Conservation (phyloP, 2,113 vertebrate species). For the Ceyx cyanopectus region DNA sequence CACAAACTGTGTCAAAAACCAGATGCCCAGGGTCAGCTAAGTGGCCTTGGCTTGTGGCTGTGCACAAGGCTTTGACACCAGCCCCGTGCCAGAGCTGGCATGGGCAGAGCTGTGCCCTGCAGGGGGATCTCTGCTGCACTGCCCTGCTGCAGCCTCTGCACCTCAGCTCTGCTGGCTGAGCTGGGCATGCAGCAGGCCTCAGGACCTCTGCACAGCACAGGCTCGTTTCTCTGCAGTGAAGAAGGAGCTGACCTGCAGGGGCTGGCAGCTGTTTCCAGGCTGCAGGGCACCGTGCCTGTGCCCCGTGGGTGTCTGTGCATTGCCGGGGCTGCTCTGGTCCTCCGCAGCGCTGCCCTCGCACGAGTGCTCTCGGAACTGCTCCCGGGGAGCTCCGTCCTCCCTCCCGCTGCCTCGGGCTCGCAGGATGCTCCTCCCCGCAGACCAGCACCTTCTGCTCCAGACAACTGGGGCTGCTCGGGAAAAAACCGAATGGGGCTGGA, state of each 20-base stretch:
- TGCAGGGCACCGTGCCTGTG: too few relatives aligned
- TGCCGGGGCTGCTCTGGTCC: too few relatives aligned
- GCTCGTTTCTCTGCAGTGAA: not conserved
- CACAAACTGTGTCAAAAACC: not conserved
- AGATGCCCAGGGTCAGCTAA: not conserved
- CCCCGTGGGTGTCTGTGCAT: too few relatives aligned
- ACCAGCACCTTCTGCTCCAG: not conserved
- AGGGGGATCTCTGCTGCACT: not conserved
- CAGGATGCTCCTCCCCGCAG: too few relatives aligned
- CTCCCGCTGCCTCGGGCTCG: too few relatives aligned
- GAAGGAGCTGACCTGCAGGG: not conserved
- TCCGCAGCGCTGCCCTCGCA: too few relatives aligned
- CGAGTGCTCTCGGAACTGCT: too few relatives aligned
- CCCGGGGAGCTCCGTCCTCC: too few relatives aligned
- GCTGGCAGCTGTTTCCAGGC: not conserved
- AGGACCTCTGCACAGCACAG: not conserved
- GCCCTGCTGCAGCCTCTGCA: not conserved
- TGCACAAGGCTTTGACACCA: not conserved
- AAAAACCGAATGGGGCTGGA: conserved; percentile 14
- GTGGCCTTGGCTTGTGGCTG: not conserved
- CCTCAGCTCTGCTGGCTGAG: not conserved
- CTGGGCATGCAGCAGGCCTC: not conserved
- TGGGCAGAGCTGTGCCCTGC: not conserved
- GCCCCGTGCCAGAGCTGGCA: not conserved
- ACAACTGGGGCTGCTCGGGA: conserved; percentile 10